These are phyloP conservation scores for Blennius ocellaris DNA, from an alignment of 2,113 vertebrate genomes.

Conservation along the genomic window DNA sequence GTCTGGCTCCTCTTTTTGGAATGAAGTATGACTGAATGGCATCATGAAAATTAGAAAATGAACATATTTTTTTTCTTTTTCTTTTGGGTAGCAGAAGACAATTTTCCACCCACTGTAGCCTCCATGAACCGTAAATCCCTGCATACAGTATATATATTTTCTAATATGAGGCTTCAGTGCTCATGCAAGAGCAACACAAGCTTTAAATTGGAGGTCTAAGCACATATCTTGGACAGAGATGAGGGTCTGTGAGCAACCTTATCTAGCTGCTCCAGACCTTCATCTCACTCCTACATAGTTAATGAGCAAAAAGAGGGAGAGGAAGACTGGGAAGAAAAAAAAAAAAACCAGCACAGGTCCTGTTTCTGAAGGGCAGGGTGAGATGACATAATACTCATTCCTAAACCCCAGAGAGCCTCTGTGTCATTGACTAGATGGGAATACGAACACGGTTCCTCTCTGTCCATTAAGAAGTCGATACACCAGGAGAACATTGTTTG, in stretches of 20 bases:
- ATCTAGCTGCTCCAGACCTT: conserved; percentile 71
- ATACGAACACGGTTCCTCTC: conserved; percentile 79
- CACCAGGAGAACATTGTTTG: conserved; percentile 80
- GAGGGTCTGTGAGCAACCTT: conserved; percentile 64
- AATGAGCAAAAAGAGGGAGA: conserved; percentile 77
- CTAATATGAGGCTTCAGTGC: conserved; percentile 18
- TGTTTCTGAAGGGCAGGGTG: conserved; percentile 80
- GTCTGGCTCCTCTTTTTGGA: conserved; percentile 34
- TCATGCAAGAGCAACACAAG: conserved; percentile 28
- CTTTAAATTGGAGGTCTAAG: conserved; percentile 43
- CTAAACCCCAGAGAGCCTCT: conserved; percentile 65
- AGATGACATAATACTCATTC: conserved; percentile 82
- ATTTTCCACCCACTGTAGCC: neutral
- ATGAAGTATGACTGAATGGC: conserved; percentile 18
- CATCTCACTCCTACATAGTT: conserved; percentile 79
- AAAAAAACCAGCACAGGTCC: conserved; percentile 66
- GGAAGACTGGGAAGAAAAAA: too few species aligned
- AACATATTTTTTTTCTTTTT: conserved; percentile 7
- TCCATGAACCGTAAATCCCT: neutral
- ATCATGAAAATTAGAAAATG: neutral
- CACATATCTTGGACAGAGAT: conserved; percentile 42
- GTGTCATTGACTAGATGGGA: conserved; percentile 82
- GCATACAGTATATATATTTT: neutral
- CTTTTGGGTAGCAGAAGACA: neutral
- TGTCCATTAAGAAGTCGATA: conserved; percentile 87